Conservation (phyloP, 2,888 invertebrate species). For the Mythimna impura region DNA sequence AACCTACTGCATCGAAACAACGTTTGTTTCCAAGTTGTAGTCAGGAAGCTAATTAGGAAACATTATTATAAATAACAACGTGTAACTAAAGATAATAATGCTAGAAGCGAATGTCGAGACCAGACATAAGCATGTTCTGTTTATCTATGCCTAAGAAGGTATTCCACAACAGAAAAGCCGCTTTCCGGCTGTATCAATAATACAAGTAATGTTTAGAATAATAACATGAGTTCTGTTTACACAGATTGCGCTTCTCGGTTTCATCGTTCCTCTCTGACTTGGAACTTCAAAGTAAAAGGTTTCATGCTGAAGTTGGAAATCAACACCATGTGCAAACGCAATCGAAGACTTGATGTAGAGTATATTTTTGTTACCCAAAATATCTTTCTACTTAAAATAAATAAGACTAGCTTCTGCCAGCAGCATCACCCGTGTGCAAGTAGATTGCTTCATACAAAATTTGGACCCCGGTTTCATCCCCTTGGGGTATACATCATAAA, state of each 20-base stretch:
- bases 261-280: constrained; percentile 44
- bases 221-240: constrained; percentile 68
- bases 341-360: not conserved
- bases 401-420: not conserved
- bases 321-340: constrained; percentile 14
- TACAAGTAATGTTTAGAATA: constrained; percentile 63
- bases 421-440: no score
- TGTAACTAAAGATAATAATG: constrained; percentile 21
- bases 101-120: constrained; percentile 17
- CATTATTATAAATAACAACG: constrained; percentile 27
- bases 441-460: no score
- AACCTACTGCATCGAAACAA: constrained; percentile 9
- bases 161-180: constrained; percentile 68
- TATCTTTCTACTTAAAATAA: not conserved
- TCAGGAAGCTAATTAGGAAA: constrained; percentile 2
- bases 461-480: no score
- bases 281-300: constrained; percentile 54
- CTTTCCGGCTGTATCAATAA: constrained; percentile 70
- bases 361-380: constrained; percentile 7
- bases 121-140: constrained; percentile 40
- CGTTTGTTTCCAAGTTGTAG: not conserved
- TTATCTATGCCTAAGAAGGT: constrained; percentile 57
- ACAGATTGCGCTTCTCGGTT: constrained; percentile 47
- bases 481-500: no score
- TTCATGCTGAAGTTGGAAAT: constrained; percentile 20